These are phyloP conservation scores for Sterrhoptilus dennistouni DNA, from an alignment of 2,113 vertebrate species.

Conservation along the genomic window DNA sequence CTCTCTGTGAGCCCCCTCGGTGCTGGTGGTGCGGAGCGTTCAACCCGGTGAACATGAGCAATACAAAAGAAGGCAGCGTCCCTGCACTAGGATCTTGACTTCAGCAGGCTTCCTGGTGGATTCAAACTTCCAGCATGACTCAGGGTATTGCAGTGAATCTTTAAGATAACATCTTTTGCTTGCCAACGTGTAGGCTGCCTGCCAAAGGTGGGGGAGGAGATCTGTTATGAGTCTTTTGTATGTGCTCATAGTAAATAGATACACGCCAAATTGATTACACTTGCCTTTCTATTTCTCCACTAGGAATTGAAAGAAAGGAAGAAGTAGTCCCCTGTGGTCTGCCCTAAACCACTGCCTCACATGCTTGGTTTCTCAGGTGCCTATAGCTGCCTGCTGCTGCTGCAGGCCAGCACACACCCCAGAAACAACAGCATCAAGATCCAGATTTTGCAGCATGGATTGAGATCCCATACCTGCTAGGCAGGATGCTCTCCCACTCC, in stretches of 20 bases:
- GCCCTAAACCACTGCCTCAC: background rate
- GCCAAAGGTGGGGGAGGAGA: slow-evolving; percentile 54
- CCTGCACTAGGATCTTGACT: background rate
- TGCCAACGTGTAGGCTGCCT: slow-evolving; percentile 43
- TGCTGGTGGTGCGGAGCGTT: background rate
- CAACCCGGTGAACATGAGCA: rapidly evolving
- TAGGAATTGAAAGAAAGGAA: background rate
- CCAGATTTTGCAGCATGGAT: background rate
- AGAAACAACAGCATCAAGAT: rapidly evolving
- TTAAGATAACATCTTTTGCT: slow-evolving; percentile 40
- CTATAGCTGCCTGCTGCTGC: background rate
- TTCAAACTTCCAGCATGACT: slow-evolving; percentile 51
- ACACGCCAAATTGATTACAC: background rate
- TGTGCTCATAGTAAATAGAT: slow-evolving; percentile 52
- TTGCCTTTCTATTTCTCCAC: background rate
- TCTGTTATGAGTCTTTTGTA: slow-evolving; percentile 40
- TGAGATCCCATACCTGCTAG: rapidly evolving
- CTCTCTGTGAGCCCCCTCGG: background rate
- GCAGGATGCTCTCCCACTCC: background rate
- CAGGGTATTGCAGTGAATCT: slow-evolving; percentile 52
- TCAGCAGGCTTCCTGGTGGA: background rate
- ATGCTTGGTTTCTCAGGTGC: background rate
- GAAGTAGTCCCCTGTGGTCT: background rate
- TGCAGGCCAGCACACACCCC: background rate
- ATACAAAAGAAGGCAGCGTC: background rate